Evolutionary conservation across 1,140 invertebrate species (phyloP), one percentile per base, ranked within the genome.

Genomic region (Diorhabda elongata): DNA sequence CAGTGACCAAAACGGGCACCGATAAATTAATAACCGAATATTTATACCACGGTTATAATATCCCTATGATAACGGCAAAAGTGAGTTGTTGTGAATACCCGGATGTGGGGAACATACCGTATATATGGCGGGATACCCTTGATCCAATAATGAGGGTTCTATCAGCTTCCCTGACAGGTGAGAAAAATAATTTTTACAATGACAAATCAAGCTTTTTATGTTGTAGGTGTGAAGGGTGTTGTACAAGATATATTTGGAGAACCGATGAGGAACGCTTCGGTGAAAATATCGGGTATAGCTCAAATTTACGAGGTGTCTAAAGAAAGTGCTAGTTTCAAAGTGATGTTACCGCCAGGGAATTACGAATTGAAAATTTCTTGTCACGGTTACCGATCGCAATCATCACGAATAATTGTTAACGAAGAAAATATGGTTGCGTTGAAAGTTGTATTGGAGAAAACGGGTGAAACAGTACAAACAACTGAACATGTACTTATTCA

Each of bases 21-120:
- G 69, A 77, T 66, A 61, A 64, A 8, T 80, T 83, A 56, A 57
- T 89, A 11, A 85, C 87, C 3, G 87, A 89, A 76, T 72, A 85
- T 43, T 69, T 89, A 2, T 85, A 82, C 67, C 84, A 86, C 47
- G 80, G 85, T 70, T 88, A 83, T 69, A 81, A 84, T 8, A 80
- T 84, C 2, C 86, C 87, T 0, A 80, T 89, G 70, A 81, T 86
- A n/a, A 86, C 86, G 0, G 80, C 87, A 42, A 87, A 87, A 2
- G 69, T 89, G 4, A 85, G 88, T 59, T 96, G 93, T 75, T 95
- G 93, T 76, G 91, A 91, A 72, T 92, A 92, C 84, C 93, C 93
- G 0, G 68, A 77, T 2, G 82, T 88, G 8, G 80, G 81, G 3
- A 82, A 87, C 6, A 85, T 96, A 43, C 88, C 88, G 0, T 84